Percentiles rank a stretch among this genome's conserved stretches.
phyloP scores from a whole-genome alignment of 2,113 vertebrate genomes.

The Caranx ignobilis region DNA sequence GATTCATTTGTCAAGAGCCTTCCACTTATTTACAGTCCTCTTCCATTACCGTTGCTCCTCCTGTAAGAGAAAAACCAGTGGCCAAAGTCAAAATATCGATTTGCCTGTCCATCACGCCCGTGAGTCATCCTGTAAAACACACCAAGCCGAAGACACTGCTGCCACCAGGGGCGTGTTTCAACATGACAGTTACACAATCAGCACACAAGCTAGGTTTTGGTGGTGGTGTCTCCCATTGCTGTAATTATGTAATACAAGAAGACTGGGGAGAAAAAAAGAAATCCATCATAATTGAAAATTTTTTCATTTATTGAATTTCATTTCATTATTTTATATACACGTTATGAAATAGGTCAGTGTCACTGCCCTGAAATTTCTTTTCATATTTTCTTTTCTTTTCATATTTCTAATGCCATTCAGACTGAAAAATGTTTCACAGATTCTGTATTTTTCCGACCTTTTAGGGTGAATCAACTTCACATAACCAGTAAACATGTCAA shows the following conservation, averaged over 20 bases:
- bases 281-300: background rate
- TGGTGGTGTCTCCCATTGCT: background rate
- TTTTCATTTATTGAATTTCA: background rate
- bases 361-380: background rate
- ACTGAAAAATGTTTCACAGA: slow-evolving; percentile 2
- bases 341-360: background rate
- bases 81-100: slow-evolving; percentile 85
- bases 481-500: slow-evolving; percentile 35
- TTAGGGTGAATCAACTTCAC: slow-evolving; percentile 30
- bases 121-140: slow-evolving; percentile 77
- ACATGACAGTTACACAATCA: slow-evolving; percentile 65
- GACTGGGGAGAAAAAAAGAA: background rate
- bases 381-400: background rate
- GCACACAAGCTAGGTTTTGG: background rate
- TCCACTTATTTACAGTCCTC: slow-evolving; percentile 87
- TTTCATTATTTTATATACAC: background rate
- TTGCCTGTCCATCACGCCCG: slow-evolving; percentile 74
- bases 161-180: slow-evolving; percentile 65
- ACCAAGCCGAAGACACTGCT: slow-evolving; percentile 61
- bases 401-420: background rate
- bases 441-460: slow-evolving; percentile 18
- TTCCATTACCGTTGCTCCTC: slow-evolving; percentile 80
- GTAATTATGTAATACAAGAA: slow-evolving; percentile 37
- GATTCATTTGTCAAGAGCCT: slow-evolving; percentile 88
- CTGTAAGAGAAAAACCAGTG: slow-evolving; percentile 71